Percentiles rank a stretch among this genome's conserved stretches.
Evolutionary conservation across 2,797 vertebrate species (phyloP).

Genomic region (Scarus forsteni): DNA sequence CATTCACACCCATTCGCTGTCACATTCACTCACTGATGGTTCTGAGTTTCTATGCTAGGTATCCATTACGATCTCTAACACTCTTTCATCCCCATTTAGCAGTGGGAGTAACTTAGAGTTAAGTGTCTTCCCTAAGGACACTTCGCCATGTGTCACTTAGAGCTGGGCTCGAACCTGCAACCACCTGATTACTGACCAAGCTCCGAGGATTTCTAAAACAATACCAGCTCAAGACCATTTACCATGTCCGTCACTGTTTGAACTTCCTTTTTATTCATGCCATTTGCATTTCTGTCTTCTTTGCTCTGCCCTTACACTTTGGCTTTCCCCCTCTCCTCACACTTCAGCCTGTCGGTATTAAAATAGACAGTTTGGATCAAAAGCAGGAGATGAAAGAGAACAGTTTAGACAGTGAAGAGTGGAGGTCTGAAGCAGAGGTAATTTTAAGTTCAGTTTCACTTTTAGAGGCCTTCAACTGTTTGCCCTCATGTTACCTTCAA

Average conservation of each 20-base stretch:
- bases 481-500: conserved; percentile 43
- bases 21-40: too few relatives aligned
- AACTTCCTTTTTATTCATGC: neutral
- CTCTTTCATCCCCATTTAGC: too few relatives aligned
- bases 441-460: conserved; percentile 69
- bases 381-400: conserved; percentile 68
- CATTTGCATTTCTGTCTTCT: neutral
- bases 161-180: too few relatives aligned
- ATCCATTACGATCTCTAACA: too few relatives aligned
- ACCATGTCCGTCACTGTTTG: neutral
- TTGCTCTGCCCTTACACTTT: neutral
- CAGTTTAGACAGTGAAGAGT: conserved; percentile 64
- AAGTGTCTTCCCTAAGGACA: too few relatives aligned
- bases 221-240: too few relatives aligned
- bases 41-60: too few relatives aligned
- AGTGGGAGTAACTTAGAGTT: too few relatives aligned
- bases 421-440: conserved; percentile 68
- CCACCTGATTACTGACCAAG: too few relatives aligned
- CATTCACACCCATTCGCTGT: too few relatives aligned
- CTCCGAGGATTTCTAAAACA: too few relatives aligned
- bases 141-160: too few relatives aligned
- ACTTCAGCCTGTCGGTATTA: conserved; percentile 16
- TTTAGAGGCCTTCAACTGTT: conserved; percentile 44
- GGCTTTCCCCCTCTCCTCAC: conserved; percentile 11
- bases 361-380: conserved; percentile 41